Percentiles rank a stretch among this genome's conserved stretches.
These are phyloP conservation scores for Nebria salina DNA, from an alignment of 2,888 invertebrate species.

Conservation along the genomic window DNA sequence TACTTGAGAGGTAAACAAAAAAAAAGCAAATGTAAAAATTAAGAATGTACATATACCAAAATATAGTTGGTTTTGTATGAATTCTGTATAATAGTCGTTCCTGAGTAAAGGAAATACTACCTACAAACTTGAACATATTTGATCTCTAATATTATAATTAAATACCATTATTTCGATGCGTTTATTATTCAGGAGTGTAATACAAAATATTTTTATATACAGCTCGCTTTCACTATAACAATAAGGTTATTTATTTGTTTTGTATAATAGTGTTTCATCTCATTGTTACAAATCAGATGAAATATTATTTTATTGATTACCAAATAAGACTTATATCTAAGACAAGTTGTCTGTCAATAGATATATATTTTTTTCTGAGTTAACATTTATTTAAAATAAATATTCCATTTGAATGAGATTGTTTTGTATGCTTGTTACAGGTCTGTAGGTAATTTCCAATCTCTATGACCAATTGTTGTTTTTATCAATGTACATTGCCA, in stretches of 20 bases:
- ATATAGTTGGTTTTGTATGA: slow-evolving; percentile 44
- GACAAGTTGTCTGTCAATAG: not conserved
- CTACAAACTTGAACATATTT: slow-evolving; percentile 45
- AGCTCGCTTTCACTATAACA: slow-evolving; percentile 15
- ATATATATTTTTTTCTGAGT: not conserved
- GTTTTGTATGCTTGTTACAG: slow-evolving; percentile 18
- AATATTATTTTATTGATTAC: slow-evolving; percentile 15
- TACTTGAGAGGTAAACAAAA: slow-evolving; percentile 36
- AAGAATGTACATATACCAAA: slow-evolving; percentile 45
- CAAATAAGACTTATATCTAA: slow-evolving; percentile 5
- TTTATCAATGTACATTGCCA: slow-evolving; percentile 52
- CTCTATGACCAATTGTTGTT: slow-evolving; percentile 58
- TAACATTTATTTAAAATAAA: slow-evolving; percentile 7
- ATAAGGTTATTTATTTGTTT: slow-evolving; percentile 14
- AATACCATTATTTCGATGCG: not conserved
- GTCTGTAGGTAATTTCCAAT: slow-evolving; percentile 53
- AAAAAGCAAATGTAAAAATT: slow-evolving; percentile 35
- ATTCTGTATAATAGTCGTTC: slow-evolving; percentile 46
- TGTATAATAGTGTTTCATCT: slow-evolving; percentile 16
- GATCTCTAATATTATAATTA: slow-evolving; percentile 37
- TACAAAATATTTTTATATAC: slow-evolving; percentile 24
- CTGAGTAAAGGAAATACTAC: slow-evolving; percentile 46
- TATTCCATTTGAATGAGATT: slow-evolving; percentile 16
- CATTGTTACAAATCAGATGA: slow-evolving; percentile 10
- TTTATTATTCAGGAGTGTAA: slow-evolving; percentile 9